Evolutionary conservation across 2,888 invertebrate genomes (phyloP), one percentile per base, ranked within the genome.

Genomic region (Drosophila seclusa): DNA sequence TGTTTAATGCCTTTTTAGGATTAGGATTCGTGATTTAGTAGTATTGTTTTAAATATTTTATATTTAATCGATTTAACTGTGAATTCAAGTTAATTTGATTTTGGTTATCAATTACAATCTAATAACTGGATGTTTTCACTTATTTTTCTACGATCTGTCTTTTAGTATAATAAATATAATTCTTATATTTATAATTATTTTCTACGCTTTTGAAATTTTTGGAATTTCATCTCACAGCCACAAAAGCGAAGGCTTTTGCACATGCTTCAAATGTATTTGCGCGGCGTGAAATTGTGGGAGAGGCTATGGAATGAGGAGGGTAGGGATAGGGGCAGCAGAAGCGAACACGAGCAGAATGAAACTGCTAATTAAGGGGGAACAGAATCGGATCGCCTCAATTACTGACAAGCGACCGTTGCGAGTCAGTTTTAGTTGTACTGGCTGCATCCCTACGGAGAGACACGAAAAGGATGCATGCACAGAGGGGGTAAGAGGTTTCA

Each of bases 241-340:
- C n/a, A 45, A 45, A 18, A 21, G 7, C 24, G 18, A 24, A 18
- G 11, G n/a, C 61, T 61, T 54, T 62, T 38, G 55, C 42, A 73
- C 50, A 76, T 81, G 62, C 52, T 59, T 58, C 60, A 73, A 87
- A 81, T 73, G 66, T 76, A 85, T 82, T 71, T 66, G 76, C 53
- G 53, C 73, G 75, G 80, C 69, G 78, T 77, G 77, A 90, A 89
- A 80, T 77, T 70, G 90, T 67, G 68, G 55, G 69, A 65, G 60
- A 79, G 57, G 50, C 49, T 21, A 31, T 36, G 24, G 31, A n/a
- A 36, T 16, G 45, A 5, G 21, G n/a, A 40, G 55, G 31, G 11
- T 16, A 34, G n/a, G 6, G 13, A 5, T 18, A 1, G 27, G 40
- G 7, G 16, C 29, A 10, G 31, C 32, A 42, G 24, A 49, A 8